Percentiles rank a stretch among this genome's conserved stretches.
Conservation (phyloP, 1,140 invertebrate genomes). For the Cotesia glomerata region DNA sequence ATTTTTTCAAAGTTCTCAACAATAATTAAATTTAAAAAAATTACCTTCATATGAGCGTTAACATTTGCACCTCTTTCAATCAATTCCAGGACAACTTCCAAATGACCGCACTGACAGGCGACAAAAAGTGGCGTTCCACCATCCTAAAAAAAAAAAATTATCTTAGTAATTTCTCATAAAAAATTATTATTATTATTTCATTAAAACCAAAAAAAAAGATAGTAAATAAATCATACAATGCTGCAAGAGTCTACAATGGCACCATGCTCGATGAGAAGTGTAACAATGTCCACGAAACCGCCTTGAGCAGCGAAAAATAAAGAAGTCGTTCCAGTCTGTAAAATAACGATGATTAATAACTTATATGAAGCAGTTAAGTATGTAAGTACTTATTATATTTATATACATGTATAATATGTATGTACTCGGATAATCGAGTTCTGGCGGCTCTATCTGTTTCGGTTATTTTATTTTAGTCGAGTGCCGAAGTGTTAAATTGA, state of each 20-base stretch:
- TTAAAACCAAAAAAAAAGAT: neutral
- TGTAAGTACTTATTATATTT: neutral
- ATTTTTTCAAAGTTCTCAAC: no score
- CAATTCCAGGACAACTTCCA: constrained; percentile 84
- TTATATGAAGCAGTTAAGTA: no score
- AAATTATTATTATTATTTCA: neutral
- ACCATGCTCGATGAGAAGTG: constrained; percentile 76
- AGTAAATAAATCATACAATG: constrained; percentile 68
- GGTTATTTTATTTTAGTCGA: neutral
- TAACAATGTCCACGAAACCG: constrained; percentile 83
- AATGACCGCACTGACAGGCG: constrained; percentile 88
- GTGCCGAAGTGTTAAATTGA: constrained; percentile 12
- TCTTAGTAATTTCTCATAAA: neutral
- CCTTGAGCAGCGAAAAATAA: constrained; percentile 92
- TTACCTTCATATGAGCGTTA: constrained; percentile 85
- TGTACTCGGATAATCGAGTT: neutral
- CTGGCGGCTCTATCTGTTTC: no score
- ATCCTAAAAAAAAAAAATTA: constrained; percentile 68
- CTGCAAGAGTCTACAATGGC: constrained; percentile 82
- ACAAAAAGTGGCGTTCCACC: constrained; percentile 91
- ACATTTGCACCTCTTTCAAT: constrained; percentile 81
- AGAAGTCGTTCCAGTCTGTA: constrained; percentile 87
- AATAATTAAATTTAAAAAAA: constrained; percentile 9
- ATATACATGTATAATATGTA: neutral
- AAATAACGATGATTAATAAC: constrained; percentile 26